Evolutionary conservation across 2,888 invertebrate genomes (phyloP), one percentile per base, ranked within the genome.

Genomic region (Empis stercorea): DNA sequence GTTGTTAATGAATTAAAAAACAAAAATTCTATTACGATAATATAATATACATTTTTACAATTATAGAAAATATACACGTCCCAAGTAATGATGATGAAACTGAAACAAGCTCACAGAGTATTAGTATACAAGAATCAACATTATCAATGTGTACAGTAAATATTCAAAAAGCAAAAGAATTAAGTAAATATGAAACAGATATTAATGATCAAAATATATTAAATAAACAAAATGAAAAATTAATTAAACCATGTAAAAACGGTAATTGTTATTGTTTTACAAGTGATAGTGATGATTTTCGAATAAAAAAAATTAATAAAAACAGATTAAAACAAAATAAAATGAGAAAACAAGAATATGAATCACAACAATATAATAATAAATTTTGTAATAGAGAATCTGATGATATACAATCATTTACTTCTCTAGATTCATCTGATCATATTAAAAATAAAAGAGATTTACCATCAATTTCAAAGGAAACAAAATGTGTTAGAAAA

Each of bases 111-210:
- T 27, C 9, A 27, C 2, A 20, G 3, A 20, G 23, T 27, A 27
- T 4, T 9, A 27, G 23, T 9, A 7, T 9, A 9, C 23, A 27
- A 27, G 7, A 27, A 27, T 27, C 23, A 27, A 27, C 23, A 27
- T 7, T 27, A 9, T 27, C 23, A 27, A 27, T 27, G 23, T 7
- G 23, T 7, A 27, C 34, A 72, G 97, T 99, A 74, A 97, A 97
- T 74, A 79, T 87, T 44, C 76, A 84, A 46, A 84, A 88, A 0
- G 88, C 87, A 0, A 87, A 87, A 61, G 89, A 91, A 23, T 14
- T 10, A 7, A n/a, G n/a, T n/a, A 27, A 40, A 13, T 14, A 20
- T 27, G 40, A 40, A n/a, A 34, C 13, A 40, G 40, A 40, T 27
- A 27, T 40, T 14, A 27, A 23, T 7, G 14, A 40, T 13, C 40